Conservation (phyloP, 2,797 vertebrate genomes). For the Thaleichthys pacificus region DNA sequence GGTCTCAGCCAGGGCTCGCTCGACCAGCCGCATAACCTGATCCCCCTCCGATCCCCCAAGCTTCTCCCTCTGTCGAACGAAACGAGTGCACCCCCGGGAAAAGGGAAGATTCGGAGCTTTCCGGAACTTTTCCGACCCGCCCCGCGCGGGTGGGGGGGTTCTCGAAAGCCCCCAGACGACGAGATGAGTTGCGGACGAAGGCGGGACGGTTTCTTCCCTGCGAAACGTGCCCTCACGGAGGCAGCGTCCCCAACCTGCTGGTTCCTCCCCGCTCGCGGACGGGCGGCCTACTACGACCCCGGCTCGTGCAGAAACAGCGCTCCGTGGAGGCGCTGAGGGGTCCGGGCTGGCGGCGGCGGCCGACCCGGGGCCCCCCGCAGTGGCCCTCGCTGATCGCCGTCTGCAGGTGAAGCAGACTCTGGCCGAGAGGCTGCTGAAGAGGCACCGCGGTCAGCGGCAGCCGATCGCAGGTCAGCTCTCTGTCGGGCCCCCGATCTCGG, state of each 20-base stretch:
- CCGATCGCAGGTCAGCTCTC: slow-evolving; percentile 66
- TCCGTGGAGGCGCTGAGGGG: slow-evolving; percentile 63
- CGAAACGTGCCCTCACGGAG: slow-evolving; percentile 60
- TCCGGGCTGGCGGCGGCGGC: slow-evolving; percentile 36
- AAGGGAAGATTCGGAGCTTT: background rate
- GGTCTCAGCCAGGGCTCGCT: slow-evolving; percentile 28
- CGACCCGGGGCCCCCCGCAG: slow-evolving; percentile 57
- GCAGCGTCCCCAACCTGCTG: slow-evolving; percentile 67
- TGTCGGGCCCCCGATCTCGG: background rate
- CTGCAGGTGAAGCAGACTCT: slow-evolving; percentile 70
- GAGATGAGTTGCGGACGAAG: too few species aligned
- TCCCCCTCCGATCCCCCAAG: background rate
- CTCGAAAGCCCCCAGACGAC: too few species aligned
- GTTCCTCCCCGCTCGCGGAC: slow-evolving; percentile 25
- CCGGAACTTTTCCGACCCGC: background rate
- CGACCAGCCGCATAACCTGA: background rate
- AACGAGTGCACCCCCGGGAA: too few species aligned
- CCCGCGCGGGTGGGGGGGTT: background rate
- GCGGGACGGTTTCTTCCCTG: slow-evolving; percentile 29
- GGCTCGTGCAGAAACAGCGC: slow-evolving; percentile 61
- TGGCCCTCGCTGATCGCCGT: slow-evolving; percentile 70
- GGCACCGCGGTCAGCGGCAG: slow-evolving; percentile 49
- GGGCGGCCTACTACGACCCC: slow-evolving; percentile 28
- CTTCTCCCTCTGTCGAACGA: background rate
- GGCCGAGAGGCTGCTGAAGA: slow-evolving; percentile 71